These are phyloP conservation scores for Ctena decussata DNA, from an alignment of 2,888 invertebrate genomes.

Conservation along the genomic window DNA sequence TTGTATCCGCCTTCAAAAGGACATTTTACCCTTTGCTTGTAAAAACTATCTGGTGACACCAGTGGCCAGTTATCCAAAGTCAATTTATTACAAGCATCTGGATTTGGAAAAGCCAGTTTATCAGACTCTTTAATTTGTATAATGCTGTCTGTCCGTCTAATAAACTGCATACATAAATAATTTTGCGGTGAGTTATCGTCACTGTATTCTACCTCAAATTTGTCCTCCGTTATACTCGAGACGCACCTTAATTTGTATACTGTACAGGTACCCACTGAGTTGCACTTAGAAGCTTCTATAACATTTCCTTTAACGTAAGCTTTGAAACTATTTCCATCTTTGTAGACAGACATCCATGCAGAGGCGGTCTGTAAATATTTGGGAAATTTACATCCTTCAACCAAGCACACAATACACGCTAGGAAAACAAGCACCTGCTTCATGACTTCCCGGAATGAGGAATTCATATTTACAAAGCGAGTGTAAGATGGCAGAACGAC, in stretches of 20 bases:
- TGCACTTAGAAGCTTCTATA: conserved; percentile 42
- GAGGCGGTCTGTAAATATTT: conserved; percentile 39
- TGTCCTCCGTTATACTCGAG: conserved; percentile 67
- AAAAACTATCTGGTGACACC: conserved; percentile 71
- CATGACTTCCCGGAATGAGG: background rate
- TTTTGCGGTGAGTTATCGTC: conserved; percentile 39
- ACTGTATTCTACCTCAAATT: conserved; percentile 71
- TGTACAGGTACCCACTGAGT: conserved; percentile 30
- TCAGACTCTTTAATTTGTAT: conserved; percentile 77
- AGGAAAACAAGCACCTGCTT: background rate
- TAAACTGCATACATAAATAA: conserved; percentile 80
- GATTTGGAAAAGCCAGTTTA: conserved; percentile 42
- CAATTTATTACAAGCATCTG: conserved; percentile 72
- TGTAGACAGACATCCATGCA: conserved; percentile 44
- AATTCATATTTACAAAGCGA: background rate
- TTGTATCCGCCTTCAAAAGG: conserved; percentile 73
- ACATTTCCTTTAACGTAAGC: conserved; percentile 46
- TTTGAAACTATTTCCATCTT: conserved; percentile 39
- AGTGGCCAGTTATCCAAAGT: conserved; percentile 80
- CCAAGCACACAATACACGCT: conserved; percentile 13
- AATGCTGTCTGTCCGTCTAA: conserved; percentile 75
- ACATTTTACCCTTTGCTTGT: conserved; percentile 55
- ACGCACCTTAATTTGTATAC: conserved; percentile 64
- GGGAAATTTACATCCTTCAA: conserved; percentile 46
- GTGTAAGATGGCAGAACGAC: no score